Conservation (phyloP, 1,140 invertebrate genomes). For the Steinernema khuongi region DNA sequence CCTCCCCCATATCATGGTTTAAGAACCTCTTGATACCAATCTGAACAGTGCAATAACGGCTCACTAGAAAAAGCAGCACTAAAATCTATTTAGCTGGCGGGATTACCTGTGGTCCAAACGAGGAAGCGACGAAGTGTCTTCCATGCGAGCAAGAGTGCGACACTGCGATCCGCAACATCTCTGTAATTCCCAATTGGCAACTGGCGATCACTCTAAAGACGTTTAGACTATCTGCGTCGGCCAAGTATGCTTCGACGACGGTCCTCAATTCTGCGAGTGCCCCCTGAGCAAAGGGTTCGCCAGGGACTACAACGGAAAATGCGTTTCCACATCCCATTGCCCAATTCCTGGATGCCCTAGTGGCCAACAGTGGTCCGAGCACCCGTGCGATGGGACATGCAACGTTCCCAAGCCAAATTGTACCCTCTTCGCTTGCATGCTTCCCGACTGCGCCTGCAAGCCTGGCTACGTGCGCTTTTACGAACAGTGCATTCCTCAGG, state of each 20-base stretch:
- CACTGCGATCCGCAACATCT: neutral
- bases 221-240: neutral
- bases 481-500: neutral
- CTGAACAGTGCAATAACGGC: too few relatives aligned
- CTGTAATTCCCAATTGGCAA: neutral
- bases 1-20: too few relatives aligned
- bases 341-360: neutral
- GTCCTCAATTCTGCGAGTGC: neutral
- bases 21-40: too few relatives aligned
- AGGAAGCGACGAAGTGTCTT: neutral
- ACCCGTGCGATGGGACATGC: neutral
- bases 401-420: neutral
- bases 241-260: neutral
- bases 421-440: neutral
- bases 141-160: neutral
- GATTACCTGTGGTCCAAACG: neutral
- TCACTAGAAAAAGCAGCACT: too few relatives aligned
- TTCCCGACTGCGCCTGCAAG: neutral
- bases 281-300: neutral
- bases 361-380: neutral
- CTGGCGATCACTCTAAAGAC: neutral
- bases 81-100: neutral
- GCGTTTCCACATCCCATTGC: neutral
- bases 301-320: neutral
- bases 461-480: neutral